These are phyloP conservation scores for Cephalopholis sonnerati DNA, from an alignment of 2,113 vertebrate genomes.

Conservation along the genomic window DNA sequence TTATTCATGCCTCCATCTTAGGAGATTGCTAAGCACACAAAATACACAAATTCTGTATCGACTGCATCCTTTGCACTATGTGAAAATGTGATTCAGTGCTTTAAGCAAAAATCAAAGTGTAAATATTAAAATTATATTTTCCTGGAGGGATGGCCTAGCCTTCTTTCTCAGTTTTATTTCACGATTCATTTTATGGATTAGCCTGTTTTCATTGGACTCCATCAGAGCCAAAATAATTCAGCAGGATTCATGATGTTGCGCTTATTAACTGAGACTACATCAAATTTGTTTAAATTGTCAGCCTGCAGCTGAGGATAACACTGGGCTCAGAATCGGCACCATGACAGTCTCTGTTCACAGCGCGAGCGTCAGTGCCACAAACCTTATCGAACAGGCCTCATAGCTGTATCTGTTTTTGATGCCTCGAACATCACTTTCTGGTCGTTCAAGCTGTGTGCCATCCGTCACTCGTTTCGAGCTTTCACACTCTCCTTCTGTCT, in stretches of 20 bases:
- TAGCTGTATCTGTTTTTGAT: constrained; percentile 23
- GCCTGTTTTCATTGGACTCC: not conserved
- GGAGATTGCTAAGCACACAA: not conserved
- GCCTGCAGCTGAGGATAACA: constrained; percentile 18
- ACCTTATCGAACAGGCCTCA: not conserved
- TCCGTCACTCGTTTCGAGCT: not conserved
- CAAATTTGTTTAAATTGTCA: constrained; percentile 5
- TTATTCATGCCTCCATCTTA: constrained; percentile 10
- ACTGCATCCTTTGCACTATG: not conserved
- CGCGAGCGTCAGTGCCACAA: constrained; percentile 10
- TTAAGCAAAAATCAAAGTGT: constrained; percentile 2
- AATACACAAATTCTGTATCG: not conserved
- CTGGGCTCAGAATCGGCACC: not conserved
- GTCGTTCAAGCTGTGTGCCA: constrained; percentile 15
- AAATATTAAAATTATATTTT: constrained; percentile 3
- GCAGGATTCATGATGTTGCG: constrained; percentile 7
- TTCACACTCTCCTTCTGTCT: constrained; percentile 8
- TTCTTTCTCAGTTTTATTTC: not conserved
- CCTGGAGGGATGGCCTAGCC: not conserved
- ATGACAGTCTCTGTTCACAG: not conserved
- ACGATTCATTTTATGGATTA: not conserved
- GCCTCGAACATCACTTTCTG: constrained; percentile 4
- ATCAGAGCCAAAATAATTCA: not conserved
- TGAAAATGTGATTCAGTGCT: not conserved
- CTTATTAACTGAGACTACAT: constrained; percentile 3